These are phyloP conservation scores for Oophaga sylvatica DNA, from an alignment of 2,797 vertebrate species.

Conservation along the genomic window DNA sequence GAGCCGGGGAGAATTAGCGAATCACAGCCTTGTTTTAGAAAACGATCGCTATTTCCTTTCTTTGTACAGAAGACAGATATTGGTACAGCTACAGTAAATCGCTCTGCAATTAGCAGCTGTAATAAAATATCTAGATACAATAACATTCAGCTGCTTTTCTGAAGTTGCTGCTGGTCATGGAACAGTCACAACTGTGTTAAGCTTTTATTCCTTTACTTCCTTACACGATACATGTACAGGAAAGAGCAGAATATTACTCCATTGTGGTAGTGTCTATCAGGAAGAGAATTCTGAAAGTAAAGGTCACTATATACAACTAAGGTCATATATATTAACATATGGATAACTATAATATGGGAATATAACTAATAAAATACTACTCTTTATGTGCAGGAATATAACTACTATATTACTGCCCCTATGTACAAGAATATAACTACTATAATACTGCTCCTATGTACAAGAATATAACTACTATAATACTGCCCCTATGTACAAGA, in stretches of 20 bases:
- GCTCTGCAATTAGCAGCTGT: not conserved
- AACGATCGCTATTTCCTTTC: slow-evolving; percentile 4
- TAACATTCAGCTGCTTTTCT: slow-evolving; percentile 34
- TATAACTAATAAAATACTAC: not conserved
- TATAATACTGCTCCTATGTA: no score
- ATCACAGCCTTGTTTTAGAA: slow-evolving; percentile 35
- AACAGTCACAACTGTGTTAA: not conserved
- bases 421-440: no score
- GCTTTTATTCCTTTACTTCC: not conserved
- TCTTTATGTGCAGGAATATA: not conserved
- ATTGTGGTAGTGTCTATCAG: not conserved
- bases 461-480: no score
- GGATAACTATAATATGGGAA: not conserved
- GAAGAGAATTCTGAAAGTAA: not conserved
- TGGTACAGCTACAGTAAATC: not conserved
- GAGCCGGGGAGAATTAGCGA: slow-evolving; percentile 32
- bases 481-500: no score
- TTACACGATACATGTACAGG: not conserved
- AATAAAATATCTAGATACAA: slow-evolving; percentile 34
- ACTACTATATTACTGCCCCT: no score
- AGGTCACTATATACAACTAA: not conserved
- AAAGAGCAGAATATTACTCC: not conserved
- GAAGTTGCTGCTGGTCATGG: not conserved
- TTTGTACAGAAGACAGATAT: slow-evolving; percentile 6
- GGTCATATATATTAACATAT: not conserved